Base-by-base conservation (phyloP, 2,113 vertebrate species). In the Austrofundulus limnaeus region DNA sequence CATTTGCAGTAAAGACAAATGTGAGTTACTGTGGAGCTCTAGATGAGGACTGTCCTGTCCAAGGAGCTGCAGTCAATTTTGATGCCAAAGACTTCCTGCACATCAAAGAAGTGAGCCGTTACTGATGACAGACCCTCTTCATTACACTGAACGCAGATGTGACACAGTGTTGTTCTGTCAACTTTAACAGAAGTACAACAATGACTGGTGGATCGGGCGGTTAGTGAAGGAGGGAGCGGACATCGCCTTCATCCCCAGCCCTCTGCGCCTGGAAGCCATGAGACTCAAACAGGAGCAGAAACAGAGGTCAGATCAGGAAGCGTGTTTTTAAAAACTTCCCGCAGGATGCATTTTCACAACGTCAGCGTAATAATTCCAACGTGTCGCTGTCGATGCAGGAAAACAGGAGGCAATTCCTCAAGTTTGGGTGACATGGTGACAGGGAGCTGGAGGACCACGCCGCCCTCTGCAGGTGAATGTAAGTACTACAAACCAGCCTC, bases 51-150 rank as follows among this genome's bases (percentile, higher is more conserved):
- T 96, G 96, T 85, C 96, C 96, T 1, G 94, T 97, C 86, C 96
- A 96, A 88, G 96, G 95, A 89, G 93, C 94, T 59, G 96, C 95
- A 84, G 94, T 98, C 90, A 97, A 97, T 87, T 98, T 98, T 7
- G 96, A 98, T 93, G 94, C 96, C 95, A 98, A 96, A 95, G 96
- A 98, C 89, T 98, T 98, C 91, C 93, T 98, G 89, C 96, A 98
- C 90, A 97, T 97, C 92, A 98, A 97, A 92, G 96, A 98, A 94
- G 96, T 97, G 81, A 94, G 84, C 12, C 7, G 4, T 38, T 21
- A 14, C 25, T 1, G 3, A 11, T 9, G 47, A 54, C 10, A n/a
- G 60, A 11, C 9, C 2, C 11, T 6, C 38, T 41, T 2, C n/a
- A 10, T 52, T 34, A 21, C 16, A 21, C 56, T 45, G 17, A 54